Conservation (phyloP, 2,113 vertebrate species). For the Petrocephalus microphthalmus region DNA sequence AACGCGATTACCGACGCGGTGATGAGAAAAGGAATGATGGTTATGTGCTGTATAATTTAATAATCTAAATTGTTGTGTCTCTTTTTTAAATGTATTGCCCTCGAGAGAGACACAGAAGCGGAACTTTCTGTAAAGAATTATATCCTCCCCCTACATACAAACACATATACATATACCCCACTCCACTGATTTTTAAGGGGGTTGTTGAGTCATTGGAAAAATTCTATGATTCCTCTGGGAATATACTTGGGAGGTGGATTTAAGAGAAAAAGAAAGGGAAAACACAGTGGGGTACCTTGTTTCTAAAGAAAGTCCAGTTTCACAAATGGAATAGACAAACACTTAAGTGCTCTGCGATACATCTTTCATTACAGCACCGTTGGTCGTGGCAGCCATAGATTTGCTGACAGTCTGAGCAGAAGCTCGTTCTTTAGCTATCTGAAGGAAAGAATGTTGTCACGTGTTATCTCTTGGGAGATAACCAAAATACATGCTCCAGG, state of each 20-base stretch:
- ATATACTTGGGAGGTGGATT: not conserved
- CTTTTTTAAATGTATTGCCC: not conserved
- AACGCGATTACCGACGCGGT: not conserved
- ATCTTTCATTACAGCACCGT: not conserved
- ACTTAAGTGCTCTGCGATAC: not conserved
- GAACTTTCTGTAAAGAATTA: not conserved
- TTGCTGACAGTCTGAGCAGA: not conserved
- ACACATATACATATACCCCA: not conserved
- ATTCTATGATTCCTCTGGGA: not conserved
- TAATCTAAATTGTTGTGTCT: conserved; percentile 4
- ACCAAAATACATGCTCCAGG: not conserved
- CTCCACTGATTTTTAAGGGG: not conserved
- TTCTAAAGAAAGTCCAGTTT: not conserved
- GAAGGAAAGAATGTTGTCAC: not conserved
- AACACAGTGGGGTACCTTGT: not conserved
- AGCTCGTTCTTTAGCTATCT: not conserved
- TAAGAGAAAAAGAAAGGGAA: not conserved
- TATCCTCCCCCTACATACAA: not conserved
- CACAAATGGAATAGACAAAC: not conserved
- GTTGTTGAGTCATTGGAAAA: not conserved
- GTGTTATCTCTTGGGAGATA: not conserved
- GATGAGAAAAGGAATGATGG: conserved; percentile 1
- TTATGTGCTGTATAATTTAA: conserved; percentile 1
- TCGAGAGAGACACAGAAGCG: not conserved
- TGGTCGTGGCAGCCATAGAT: not conserved